These are phyloP conservation scores for Motacilla alba DNA, from an alignment of 2,113 vertebrate species.

Conservation along the genomic window DNA sequence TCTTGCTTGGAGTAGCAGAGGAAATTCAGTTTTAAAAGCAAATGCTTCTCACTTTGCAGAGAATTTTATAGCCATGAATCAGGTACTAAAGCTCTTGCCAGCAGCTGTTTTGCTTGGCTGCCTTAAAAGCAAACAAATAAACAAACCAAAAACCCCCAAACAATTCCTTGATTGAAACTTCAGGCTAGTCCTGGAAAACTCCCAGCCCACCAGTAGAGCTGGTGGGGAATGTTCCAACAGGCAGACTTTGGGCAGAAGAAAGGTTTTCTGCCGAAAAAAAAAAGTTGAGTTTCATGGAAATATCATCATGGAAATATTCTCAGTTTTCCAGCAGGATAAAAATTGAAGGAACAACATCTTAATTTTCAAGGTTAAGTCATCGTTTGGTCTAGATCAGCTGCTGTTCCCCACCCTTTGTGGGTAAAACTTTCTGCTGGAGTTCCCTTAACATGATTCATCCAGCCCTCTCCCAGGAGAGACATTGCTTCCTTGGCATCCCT, in stretches of 20 bases:
- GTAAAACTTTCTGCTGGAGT: constrained; percentile 20
- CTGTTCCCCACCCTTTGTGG: constrained; percentile 18
- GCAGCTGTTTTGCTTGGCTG: constrained; percentile 9
- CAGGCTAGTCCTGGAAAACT: not conserved
- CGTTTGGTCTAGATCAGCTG: not conserved
- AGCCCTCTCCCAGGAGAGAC: constrained; percentile 4
- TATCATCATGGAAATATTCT: not conserved
- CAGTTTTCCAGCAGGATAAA: not conserved
- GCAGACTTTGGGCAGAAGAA: not conserved
- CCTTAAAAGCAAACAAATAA: constrained; percentile 4
- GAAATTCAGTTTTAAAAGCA: not conserved
- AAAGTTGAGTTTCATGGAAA: not conserved
- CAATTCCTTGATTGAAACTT: not conserved
- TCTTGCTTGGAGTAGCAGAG: not conserved
- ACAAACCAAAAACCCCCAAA: not conserved
- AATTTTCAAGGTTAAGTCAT: constrained; percentile 41
- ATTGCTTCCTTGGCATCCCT: constrained; percentile 19
- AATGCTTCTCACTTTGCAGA: not conserved
- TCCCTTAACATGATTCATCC: not conserved
- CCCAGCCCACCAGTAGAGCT: not conserved
- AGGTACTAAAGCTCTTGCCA: not conserved
- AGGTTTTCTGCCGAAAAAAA: not conserved
- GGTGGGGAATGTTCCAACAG: not conserved
- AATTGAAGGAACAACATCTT: not conserved
- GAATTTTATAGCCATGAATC: not conserved